phyloP scores from a whole-genome alignment of 2,113 vertebrate species.

The Sula dactylatra region DNA sequence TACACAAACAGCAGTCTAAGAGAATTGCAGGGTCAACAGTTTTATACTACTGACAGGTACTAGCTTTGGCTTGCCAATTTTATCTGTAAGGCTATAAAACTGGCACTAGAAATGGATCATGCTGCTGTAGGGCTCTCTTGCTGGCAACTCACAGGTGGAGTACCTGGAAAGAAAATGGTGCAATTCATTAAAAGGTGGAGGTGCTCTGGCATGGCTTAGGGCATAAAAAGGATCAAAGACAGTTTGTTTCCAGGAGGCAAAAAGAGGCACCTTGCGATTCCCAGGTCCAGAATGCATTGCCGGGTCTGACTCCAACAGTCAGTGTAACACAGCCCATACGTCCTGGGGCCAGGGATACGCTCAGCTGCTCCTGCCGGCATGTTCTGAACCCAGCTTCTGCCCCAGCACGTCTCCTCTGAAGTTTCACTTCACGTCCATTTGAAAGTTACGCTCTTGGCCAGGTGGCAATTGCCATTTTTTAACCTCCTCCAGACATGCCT shows the following conservation, averaged over 20 bases:
- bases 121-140: neutral
- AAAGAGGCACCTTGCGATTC: neutral
- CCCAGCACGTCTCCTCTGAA: neutral
- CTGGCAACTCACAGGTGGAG: neutral
- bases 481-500: neutral
- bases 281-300: neutral
- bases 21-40: neutral
- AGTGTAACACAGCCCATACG: accelerated
- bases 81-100: neutral
- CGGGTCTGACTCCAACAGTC: neutral
- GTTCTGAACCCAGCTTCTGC: neutral
- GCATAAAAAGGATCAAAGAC: neutral
- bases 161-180: neutral
- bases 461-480: neutral
- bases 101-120: neutral
- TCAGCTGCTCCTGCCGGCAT: neutral
- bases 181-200: neutral
- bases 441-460: neutral
- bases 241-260: neutral
- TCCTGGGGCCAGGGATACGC: neutral
- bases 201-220: neutral
- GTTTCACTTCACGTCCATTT: no score
- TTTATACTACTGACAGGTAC: neutral
- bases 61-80: neutral
- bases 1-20: neutral